These are phyloP conservation scores for Ferrisia virgata DNA, from an alignment of 2,888 invertebrate species.

Conservation along the genomic window DNA sequence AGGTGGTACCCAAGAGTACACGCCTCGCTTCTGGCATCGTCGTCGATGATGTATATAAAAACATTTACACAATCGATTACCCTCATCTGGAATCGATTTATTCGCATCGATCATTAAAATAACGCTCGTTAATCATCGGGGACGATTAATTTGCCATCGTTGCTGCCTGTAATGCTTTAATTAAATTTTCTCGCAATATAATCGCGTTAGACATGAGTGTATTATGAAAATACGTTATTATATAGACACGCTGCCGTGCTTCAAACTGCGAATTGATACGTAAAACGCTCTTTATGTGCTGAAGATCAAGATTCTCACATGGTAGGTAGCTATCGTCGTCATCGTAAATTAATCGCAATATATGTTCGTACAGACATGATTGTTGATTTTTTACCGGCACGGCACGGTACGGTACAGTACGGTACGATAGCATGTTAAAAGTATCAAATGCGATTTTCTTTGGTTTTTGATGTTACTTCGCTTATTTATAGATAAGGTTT, in stretches of 20 bases:
- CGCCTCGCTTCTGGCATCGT: too few relatives aligned
- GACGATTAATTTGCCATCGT: neutral
- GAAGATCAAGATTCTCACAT: neutral
- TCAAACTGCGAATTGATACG: neutral
- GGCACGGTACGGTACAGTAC: too few relatives aligned
- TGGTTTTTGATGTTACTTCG: neutral
- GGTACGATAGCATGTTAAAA: neutral
- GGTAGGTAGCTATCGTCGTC: too few relatives aligned
- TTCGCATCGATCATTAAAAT: neutral
- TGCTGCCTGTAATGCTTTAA: neutral
- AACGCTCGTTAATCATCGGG: neutral
- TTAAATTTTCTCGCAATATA: neutral
- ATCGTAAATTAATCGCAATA: neutral
- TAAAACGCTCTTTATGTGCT: neutral
- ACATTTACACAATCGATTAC: neutral
- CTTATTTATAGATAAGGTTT: neutral
- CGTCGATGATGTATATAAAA: neutral
- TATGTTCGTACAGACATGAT: neutral
- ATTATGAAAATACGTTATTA: neutral
- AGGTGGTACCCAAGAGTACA: too few relatives aligned
- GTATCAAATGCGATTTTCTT: neutral
- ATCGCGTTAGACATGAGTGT: neutral
- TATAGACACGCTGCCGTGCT: too few relatives aligned
- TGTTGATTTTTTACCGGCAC: neutral
- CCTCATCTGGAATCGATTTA: neutral